Base-by-base conservation (phyloP, 2,888 invertebrate genomes). In the Oligia strigilis region DNA sequence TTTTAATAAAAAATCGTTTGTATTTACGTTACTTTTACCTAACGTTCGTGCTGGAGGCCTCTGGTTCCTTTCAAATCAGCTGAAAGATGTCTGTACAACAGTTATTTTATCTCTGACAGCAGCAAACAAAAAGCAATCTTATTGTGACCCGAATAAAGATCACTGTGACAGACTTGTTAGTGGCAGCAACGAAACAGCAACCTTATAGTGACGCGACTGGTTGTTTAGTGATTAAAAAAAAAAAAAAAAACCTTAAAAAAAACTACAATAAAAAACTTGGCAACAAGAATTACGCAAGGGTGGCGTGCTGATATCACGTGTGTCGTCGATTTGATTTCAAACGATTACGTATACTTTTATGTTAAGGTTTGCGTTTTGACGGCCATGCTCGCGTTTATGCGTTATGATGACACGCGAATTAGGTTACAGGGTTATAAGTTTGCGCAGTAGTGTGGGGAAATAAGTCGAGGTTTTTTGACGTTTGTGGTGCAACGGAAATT, bases 221-320 rank as follows among this genome's bases (percentile, higher is more conserved):
- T 29, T 29, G 29, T 29, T 29, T 29, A 29, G 29, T 29, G 29
- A 29, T 29, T n/a, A 29, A 29, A 29, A 29, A 29, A 29, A 29
- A 29, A 29, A 29, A 29, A 29, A 29, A 29, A 29, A 29, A 29
- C 14, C 36, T 40, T 52, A n/a, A 62, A 77, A 58, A 74, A 29
- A 52, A 49, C 52, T n/a, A 13, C 14, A 52, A 36, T 70, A 75
- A 78, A 64, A 77, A 85, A 36, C 40, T 40, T 66, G 70, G 64
- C 72, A 86, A 84, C 81, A 76, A 76, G 62, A 43, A 60, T 89
- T 88, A 87, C 86, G 82, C 78, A 88, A 84, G 70, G 79, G 49
- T 93, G 81, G 90, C 92, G 93, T 93, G 93, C 80, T 88, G 78
- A 77, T 75, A 69, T 92, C 89, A 91, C 93, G 91, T 86, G 88